Evolutionary conservation across 2,797 vertebrate species (phyloP).

Genomic region (Salmo trutta): DNA sequence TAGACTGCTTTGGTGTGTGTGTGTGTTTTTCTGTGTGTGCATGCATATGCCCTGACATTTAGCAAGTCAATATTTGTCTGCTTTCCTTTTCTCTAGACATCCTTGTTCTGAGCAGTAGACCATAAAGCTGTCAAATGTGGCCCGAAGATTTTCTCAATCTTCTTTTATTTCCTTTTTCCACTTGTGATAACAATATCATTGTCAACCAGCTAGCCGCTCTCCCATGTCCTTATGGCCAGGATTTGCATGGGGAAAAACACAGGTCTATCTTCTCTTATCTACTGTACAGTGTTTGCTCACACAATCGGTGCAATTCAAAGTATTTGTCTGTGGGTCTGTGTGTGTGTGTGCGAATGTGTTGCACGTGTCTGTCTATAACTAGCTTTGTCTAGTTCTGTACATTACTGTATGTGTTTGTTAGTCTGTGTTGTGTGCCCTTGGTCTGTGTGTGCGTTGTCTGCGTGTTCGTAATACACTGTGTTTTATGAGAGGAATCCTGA

Average conservation of each 20-base stretch:
- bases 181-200: slow-evolving; percentile 66
- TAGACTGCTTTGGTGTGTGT: slow-evolving; percentile 45
- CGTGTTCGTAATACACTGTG: not conserved
- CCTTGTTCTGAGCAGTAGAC: slow-evolving; percentile 71
- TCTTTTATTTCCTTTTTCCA: slow-evolving; percentile 56
- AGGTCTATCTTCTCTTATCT: slow-evolving; percentile 67
- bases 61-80: slow-evolving; percentile 80
- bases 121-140: slow-evolving; percentile 78
- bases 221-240: slow-evolving; percentile 55
- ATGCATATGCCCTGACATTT: slow-evolving; percentile 31
- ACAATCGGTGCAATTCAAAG: not conserved
- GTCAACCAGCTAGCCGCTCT: slow-evolving; percentile 43
- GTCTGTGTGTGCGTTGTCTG: not conserved
- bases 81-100: slow-evolving; percentile 74
- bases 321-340: not conserved
- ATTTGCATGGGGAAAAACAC: slow-evolving; percentile 34
- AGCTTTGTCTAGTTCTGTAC: not conserved
- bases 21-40: slow-evolving; percentile 16
- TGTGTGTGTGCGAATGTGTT: not conserved
- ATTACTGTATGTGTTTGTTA: slow-evolving; percentile 16
- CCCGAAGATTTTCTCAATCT: slow-evolving; percentile 75
- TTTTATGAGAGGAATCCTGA: slow-evolving; percentile 53
- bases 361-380: slow-evolving; percentile 13
- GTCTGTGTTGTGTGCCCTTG: not conserved
- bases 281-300: slow-evolving; percentile 24